Evolutionary conservation across 2,113 vertebrate genomes (phyloP).

Genomic region (Perccottus glenii): DNA sequence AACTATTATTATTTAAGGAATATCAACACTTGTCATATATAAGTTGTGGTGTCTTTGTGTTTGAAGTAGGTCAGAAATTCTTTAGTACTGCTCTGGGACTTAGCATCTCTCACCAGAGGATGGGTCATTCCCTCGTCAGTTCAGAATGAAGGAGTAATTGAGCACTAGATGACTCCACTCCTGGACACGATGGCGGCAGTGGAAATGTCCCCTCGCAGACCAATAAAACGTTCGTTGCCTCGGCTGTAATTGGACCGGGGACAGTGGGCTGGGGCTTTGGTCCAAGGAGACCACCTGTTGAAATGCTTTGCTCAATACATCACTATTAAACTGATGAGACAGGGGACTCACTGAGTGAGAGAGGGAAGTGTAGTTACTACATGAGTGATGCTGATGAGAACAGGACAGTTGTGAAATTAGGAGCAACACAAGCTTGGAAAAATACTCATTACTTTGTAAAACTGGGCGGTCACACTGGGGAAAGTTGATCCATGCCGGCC

Average conservation of each 20-base stretch:
- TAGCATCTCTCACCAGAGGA: conserved; percentile 54
- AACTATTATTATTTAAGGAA: conserved; percentile 18
- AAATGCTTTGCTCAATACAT: conserved; percentile 67
- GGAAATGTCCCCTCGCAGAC: conserved; percentile 70
- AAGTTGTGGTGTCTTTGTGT: conserved; percentile 47
- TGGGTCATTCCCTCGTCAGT: conserved; percentile 45
- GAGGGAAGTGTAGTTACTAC: conserved; percentile 38
- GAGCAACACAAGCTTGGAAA: conserved; percentile 15
- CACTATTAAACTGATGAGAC: conserved; percentile 66
- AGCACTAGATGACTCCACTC: conserved; percentile 60
- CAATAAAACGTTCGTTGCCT: conserved; percentile 67
- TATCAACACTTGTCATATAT: conserved; percentile 29
- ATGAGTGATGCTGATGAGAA: conserved; percentile 54
- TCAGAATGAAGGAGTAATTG: conserved; percentile 65
- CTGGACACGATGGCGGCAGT: conserved; percentile 57
- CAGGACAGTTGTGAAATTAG: conserved; percentile 9
- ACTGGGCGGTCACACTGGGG: not conserved
- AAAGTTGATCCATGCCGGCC: too few species aligned
- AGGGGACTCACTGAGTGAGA: conserved; percentile 37
- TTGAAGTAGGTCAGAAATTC: conserved; percentile 75
- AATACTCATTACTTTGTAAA: not conserved
- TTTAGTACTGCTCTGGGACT: conserved; percentile 60
- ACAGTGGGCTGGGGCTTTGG: conserved; percentile 59
- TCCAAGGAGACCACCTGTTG: conserved; percentile 67
- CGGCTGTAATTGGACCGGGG: conserved; percentile 74